Base-by-base conservation (phyloP, 2,888 invertebrate genomes). In the Limnephilus rhombicus region DNA sequence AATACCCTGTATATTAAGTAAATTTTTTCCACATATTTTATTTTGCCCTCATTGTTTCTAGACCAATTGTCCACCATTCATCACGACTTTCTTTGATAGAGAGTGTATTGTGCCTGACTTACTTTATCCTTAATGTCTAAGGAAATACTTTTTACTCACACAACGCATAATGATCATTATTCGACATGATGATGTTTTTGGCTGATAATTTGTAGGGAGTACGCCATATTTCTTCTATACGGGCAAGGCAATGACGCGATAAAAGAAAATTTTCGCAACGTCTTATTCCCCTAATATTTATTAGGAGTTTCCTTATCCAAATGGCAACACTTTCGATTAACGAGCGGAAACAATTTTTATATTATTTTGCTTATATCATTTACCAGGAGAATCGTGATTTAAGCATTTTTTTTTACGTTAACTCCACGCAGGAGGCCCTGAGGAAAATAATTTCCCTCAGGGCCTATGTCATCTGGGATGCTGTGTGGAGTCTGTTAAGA, bases 241-340 rank as follows among this genome's bases (percentile, higher is more conserved):
- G n/a, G 45, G 29, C n/a, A 86, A 37, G 86, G 86, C 24, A 89
- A 89, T 89, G 29, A 37, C 4, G 34, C 53, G 80, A 34, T 29
- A 37, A 80, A 89, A 80, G 37, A 37, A 89, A 89, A 34, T 89
- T 31, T 68, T 37, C 9, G 13, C 34, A 80, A 37, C 37, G 89
- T 68, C 89, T 29, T 86, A 13, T 29, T 83, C 45, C 88, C 82
- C 88, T 41, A 41, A 3, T 53, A 80, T 88, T 83, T 92, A 92
- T 92, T 92, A 92, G n/a, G 85, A 18, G 91, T 85, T 92, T 92
- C 92, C 92, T 92, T 89, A 83, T 86, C 89, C 45, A 41, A 85
- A 92, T 89, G 89, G 90, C 68, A 45, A 53, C 86, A 68, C 29
- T 37, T 45, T 41, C 89, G 12, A 68, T 82, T 41, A 89, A 41